These are phyloP conservation scores for Salmo trutta DNA, from an alignment of 2,797 vertebrate species.

Conservation along the genomic window DNA sequence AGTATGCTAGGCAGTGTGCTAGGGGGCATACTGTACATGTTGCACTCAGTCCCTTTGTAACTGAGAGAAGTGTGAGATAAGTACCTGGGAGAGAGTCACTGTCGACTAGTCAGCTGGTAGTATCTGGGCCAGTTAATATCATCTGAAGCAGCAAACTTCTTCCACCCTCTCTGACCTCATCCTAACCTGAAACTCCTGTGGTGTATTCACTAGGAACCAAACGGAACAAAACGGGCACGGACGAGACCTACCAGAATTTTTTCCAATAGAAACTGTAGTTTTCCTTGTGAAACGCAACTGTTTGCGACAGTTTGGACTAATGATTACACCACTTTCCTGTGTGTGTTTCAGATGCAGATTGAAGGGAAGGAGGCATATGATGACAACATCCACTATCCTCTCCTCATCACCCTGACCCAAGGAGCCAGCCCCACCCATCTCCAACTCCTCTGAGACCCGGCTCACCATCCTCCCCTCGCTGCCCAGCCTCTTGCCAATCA, in stretches of 20 bases:
- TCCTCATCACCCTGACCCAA: conserved; percentile 87
- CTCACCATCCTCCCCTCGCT: not conserved
- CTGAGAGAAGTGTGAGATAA: not conserved
- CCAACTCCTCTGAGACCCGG: conserved; percentile 49
- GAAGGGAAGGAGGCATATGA: conserved; percentile 88
- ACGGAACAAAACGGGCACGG: not conserved
- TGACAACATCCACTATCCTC: conserved; percentile 94
- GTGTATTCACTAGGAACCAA: too few relatives aligned
- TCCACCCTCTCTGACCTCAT: not conserved
- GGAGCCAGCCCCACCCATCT: conserved; percentile 56
- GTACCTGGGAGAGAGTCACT: not conserved
- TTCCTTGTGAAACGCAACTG: too few relatives aligned
- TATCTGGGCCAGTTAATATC: not conserved
- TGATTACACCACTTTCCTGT: not conserved
- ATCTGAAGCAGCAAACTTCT: not conserved
- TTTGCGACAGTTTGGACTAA: not conserved
- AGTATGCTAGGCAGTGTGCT: too few relatives aligned
- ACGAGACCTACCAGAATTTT: too few relatives aligned
- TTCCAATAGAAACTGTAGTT: too few relatives aligned
- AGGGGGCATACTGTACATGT: not conserved
- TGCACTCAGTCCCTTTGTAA: not conserved
- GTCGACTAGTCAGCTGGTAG: not conserved
- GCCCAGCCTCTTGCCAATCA: not conserved
- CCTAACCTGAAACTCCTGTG: not conserved
- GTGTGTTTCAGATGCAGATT: conserved; percentile 82